Base-by-base conservation (phyloP, 2,888 invertebrate species). In the Elmis aenea region DNA sequence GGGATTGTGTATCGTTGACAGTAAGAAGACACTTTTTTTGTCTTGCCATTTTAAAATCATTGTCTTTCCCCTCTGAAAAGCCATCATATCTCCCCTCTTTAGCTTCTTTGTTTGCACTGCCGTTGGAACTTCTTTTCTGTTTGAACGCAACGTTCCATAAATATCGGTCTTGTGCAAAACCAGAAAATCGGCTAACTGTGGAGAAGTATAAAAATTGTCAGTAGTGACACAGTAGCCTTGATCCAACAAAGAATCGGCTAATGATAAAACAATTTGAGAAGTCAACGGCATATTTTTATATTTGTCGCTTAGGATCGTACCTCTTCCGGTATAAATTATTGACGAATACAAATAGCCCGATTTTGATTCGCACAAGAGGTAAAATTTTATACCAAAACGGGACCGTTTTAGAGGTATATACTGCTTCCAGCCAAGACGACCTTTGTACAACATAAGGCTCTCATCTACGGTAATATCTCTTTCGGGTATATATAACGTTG, bases 341-440 rank as follows among this genome's bases (percentile, higher is more conserved):
- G 46, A 45, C 10, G 48, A 45, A 23, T 39, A 53, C 16, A 57
- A 35, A 45, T 57, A 57, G 2, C 54, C 52, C 20, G 42, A 45
- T 40, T 45, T 46, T n/a, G 55, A 57, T 38, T 58, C 57, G 38
- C 55, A 57, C n/a, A 61, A 38, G 26, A 55, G 35, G 33, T 45
- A 59, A 2, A 33, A 41, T 52, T 61, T 60, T 38, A n/a, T n/a
- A n/a, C n/a, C n/a, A n/a, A n/a, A n/a, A n/a, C n/a, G n/a, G n/a
- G n/a, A n/a, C n/a, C n/a, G n/a, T n/a, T n/a, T n/a, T n/a, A n/a
- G n/a, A n/a, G n/a, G n/a, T n/a, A n/a, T n/a, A n/a, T n/a, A n/a
- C 26, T 59, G 59, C 5, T 44, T 51, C 54, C 58, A 60, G 6
- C 51, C 46, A 11, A 59, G 30, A 15, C 52, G 29, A 13, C 55